Conservation (phyloP, 2,113 vertebrate genomes). For the Apaloderma vittatum region DNA sequence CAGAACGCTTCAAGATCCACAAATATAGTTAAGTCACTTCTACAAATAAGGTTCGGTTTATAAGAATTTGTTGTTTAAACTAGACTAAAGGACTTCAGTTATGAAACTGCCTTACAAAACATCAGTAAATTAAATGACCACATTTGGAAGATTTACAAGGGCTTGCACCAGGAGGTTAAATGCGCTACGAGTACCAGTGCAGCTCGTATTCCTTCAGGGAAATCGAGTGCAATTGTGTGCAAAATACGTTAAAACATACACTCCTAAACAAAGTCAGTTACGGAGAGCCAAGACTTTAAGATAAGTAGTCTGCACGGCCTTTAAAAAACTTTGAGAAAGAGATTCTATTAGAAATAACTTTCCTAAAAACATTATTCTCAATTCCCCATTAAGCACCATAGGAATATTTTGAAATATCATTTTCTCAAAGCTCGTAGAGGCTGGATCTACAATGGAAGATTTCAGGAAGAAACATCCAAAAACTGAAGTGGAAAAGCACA, state of each 20-base stretch:
- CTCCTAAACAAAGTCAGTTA: constrained; percentile 2
- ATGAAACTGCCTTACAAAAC: constrained; percentile 65
- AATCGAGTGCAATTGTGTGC: constrained; percentile 15
- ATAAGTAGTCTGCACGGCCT: background rate
- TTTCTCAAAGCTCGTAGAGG: constrained; percentile 26
- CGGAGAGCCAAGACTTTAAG: background rate
- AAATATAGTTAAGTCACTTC: constrained; percentile 25
- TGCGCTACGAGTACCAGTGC: background rate
- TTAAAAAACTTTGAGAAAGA: constrained; percentile 34
- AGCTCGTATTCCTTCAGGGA: background rate
- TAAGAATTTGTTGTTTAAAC: constrained; percentile 9
- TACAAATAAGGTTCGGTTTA: background rate
- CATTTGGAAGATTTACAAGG: constrained; percentile 26
- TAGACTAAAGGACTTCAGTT: constrained; percentile 50
- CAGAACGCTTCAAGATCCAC: constrained; percentile 48
- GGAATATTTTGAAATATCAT: background rate
- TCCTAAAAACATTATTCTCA: background rate
- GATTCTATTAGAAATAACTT: background rate
- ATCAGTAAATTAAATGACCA: constrained; percentile 19
- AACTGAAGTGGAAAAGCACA: constrained; percentile 17
- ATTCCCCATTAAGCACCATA: background rate
- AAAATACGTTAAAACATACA: background rate
- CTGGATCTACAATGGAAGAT: background rate
- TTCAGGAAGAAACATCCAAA: constrained; percentile 5
- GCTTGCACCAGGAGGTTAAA: constrained; percentile 39